Percentiles rank a stretch among this genome's conserved stretches.
Conservation (phyloP, 1,140 invertebrate species). For the Drosophila varians region DNA sequence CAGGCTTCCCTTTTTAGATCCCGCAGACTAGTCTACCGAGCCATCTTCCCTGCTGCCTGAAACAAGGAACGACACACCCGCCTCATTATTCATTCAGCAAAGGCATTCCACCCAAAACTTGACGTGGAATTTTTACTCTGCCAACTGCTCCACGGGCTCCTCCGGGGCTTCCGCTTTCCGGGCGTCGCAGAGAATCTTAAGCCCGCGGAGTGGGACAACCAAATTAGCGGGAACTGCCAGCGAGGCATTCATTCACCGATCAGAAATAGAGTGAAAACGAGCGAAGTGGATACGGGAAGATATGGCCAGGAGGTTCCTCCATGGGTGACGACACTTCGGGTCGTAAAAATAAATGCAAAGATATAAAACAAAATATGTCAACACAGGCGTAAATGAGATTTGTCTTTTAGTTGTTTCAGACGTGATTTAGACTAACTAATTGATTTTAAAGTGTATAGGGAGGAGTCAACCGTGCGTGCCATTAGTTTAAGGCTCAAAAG, state of each 20-base stretch:
- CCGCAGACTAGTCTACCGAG: conserved; percentile 25
- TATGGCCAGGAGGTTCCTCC: conserved; percentile 2
- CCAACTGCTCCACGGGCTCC: conserved; percentile 10
- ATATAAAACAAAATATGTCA: conserved; percentile 65
- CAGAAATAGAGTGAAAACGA: conserved; percentile 43
- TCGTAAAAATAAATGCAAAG: conserved; percentile 55
- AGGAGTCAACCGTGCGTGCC: neutral
- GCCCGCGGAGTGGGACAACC: conserved; percentile 41
- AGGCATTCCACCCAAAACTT: conserved; percentile 54
- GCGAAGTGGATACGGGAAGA: neutral
- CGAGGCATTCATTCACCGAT: conserved; percentile 42
- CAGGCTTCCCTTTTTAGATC: conserved; percentile 9
- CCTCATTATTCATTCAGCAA: conserved; percentile 75
- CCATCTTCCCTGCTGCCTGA: neutral
- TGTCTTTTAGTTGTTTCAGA: conserved; percentile 29
- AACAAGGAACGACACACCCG: conserved; percentile 25
- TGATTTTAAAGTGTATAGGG: conserved; percentile 28
- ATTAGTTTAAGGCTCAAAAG: neutral
- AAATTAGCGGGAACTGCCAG: conserved; percentile 75
- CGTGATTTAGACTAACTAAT: conserved; percentile 31
- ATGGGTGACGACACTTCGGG: conserved; percentile 52
- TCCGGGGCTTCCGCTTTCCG: conserved; percentile 41
- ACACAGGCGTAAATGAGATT: conserved; percentile 54
- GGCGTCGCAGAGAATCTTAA: conserved; percentile 58
- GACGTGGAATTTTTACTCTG: conserved; percentile 44